Evolutionary conservation across 2,113 vertebrate genomes (phyloP), one percentile per base, ranked within the genome.

Genomic region (Henicopernis longicauda): DNA sequence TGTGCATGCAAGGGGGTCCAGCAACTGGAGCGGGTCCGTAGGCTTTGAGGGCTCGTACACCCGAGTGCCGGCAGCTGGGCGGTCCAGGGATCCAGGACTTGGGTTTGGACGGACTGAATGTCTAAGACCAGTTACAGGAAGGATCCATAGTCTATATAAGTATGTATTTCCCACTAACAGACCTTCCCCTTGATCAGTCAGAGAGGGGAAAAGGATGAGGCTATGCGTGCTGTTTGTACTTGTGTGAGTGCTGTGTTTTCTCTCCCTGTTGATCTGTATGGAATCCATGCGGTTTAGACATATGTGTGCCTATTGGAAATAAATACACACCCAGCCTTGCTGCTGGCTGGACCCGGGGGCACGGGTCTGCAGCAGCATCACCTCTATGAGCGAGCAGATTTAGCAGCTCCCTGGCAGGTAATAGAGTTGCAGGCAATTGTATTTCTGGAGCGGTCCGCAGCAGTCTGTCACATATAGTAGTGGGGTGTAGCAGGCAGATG

Each of bases 251-350:
- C 8, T 52, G 12, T 45, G 23, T 52, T 52, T 82, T 72, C 34
- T 52, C 36, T 50, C 34, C 3, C 0, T 36, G 6, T 12, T 26
- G 31, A 27, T 8, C 31, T 26, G 8, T 29, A 29, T 29, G 20
- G 32, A 44, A 45, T 44, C 36, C 66, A 21, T 0, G 0, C 50
- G 45, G 16, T 86, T n/a, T 34, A 26, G 13, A 13, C 0, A 0
- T 42, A 5, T 9, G 13, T 16, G 13, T 20, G 12, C 40, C 16
- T 44, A 5, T 3, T 32, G 57, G 44, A 58, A 70, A 65, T 31
- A 58, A 70, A 65, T 31, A 26, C 4, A 36, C 1, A 0, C 20
- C 19, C 50, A 49, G 27, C 7, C 10, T 70, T 59, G 26, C 16
- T 38, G 0, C 25, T 40, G 69, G 4, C 15, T 5, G 4, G 36